phyloP scores from a whole-genome alignment of 2,113 vertebrate genomes.

The Microcebus tavaratra region DNA sequence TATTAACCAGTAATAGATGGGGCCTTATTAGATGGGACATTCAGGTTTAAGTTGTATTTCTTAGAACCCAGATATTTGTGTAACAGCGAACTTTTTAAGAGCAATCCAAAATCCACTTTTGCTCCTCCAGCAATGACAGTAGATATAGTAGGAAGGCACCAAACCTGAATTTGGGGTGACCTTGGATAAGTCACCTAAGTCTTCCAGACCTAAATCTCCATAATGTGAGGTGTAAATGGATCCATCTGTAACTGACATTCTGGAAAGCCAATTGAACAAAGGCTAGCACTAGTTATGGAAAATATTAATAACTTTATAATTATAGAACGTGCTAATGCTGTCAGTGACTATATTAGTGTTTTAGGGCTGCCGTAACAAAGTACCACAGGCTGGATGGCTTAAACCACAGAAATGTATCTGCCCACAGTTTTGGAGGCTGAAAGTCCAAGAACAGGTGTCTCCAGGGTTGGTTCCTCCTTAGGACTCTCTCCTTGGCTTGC shows the following conservation, averaged over 20 bases:
- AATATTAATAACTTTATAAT: neutral
- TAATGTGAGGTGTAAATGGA: neutral
- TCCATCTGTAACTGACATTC: neutral
- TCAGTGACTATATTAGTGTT: neutral
- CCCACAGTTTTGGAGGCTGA: neutral
- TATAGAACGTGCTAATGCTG: neutral
- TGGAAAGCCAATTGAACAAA: neutral
- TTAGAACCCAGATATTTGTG: neutral
- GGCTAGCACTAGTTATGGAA: neutral
- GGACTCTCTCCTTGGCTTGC: neutral
- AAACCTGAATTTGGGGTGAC: neutral
- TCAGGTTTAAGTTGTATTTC: neutral
- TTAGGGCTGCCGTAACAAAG: neutral
- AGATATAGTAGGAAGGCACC: neutral
- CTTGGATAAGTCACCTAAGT: neutral
- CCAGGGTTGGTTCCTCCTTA: neutral
- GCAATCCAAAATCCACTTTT: neutral
- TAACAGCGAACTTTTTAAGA: neutral
- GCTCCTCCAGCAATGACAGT: neutral
- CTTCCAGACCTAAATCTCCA: neutral
- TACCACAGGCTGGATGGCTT: neutral
- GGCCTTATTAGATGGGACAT: neutral
- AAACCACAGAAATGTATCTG: neutral
- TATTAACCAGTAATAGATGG: neutral
- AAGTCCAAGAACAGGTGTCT: neutral